Base-by-base conservation (phyloP, 2,797 vertebrate species). In the Enteromius paludinosus region DNA sequence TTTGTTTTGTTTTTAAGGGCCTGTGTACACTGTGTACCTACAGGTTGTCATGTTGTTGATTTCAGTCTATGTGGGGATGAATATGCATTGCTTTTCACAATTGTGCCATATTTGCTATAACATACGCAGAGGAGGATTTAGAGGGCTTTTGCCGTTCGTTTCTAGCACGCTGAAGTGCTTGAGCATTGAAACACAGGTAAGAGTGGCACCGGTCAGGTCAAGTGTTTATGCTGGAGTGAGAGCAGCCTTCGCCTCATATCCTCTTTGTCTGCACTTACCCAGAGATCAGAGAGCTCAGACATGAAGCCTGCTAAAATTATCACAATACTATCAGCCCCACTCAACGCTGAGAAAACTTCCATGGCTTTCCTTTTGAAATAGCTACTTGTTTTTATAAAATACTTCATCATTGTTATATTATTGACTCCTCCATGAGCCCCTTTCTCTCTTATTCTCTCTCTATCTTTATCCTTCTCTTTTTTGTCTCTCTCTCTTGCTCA, bases 141-240 rank as follows among this genome's bases (percentile, higher is more conserved):
- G 41, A 72, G 62, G 70, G 77, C 79, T 81, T 78, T 73, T 45
- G 76, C 56, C 45, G 79, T 66, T 82, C 70, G 83, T 68, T 71
- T 83, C 61, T 64, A 59, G 83, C 84, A 72, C 65, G 56, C 70
- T 81, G 78, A 79, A 86, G 80, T 83, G 86, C 83, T 81, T 79
- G 62, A 86, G 80, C 77, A 72, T 82, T 77, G 86, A 72, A 86
- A 84, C 74, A 81, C 77, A 81, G 83, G 86, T 83, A 83, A 83
- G 72, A 61, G 69, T 61, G 76, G 80, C 80, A 87, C 80, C 59
- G 83, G 84, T 69, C 83, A 81, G 87, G 87, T 88, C 85, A 87
- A 87, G 87, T 88, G 87, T 88, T 88, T 85, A 83, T 77, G 84
- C 78, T 84, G 61, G 82, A 79, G 79, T 71, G 33, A 87, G 73